phyloP scores from a whole-genome alignment of 2,797 vertebrate genomes.

The Platalea minor region DNA sequence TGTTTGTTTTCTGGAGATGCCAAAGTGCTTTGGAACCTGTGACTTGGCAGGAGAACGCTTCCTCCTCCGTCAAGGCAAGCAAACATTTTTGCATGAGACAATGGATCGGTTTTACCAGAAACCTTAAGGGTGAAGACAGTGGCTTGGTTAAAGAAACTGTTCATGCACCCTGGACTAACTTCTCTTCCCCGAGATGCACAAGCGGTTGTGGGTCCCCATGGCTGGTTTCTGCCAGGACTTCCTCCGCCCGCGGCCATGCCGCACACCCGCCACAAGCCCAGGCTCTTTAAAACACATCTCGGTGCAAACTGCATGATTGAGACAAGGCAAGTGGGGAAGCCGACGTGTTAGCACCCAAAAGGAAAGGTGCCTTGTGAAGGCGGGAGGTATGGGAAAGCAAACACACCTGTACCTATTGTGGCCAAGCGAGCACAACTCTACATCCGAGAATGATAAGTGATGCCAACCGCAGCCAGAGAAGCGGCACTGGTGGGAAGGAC shows the following conservation, averaged over 20 bases:
- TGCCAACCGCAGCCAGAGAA: neutral
- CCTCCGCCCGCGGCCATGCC: fast-evolving
- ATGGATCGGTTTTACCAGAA: neutral
- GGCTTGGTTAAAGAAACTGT: neutral
- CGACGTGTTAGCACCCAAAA: fast-evolving
- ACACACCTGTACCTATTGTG: neutral
- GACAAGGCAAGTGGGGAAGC: fast-evolving
- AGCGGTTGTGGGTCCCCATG: fast-evolving
- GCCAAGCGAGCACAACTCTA: fast-evolving
- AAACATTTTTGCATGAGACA: neutral
- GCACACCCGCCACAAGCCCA: neutral
- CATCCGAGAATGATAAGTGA: fast-evolving
- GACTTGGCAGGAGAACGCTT: conserved; percentile 29
- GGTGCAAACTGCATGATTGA: fast-evolving
- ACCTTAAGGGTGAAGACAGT: neutral
- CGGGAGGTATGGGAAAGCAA: neutral
- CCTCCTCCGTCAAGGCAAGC: neutral
- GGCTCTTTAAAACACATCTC: neutral
- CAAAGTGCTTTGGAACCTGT: conserved; percentile 4
- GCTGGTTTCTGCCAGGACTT: neutral
- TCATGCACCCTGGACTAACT: neutral
- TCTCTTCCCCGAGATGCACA: neutral
- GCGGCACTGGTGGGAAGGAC: neutral
- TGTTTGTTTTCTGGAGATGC: conserved; percentile 39
- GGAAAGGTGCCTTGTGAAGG: neutral